Evolutionary conservation across 2,113 vertebrate genomes (phyloP), one percentile per base, ranked within the genome.

Genomic region (Centropristis striata): DNA sequence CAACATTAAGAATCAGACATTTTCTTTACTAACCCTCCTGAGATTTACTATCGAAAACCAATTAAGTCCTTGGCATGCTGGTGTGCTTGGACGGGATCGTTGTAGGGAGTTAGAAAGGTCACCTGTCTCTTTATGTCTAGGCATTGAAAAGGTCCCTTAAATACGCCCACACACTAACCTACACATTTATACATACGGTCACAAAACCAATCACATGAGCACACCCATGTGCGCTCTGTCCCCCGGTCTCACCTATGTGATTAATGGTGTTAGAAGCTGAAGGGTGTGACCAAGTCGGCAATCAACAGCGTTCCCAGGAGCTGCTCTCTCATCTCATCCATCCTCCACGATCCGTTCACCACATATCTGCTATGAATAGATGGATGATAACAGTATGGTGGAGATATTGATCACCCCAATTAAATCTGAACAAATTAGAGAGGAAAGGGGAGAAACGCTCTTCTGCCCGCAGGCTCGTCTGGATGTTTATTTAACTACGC

Each of bases 1-100:
- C 81, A 59, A 57, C 53, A 58, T 81, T 87, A 72, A 50, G 74
- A 76, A 47, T 70, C 58, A 53, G 51, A 69, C 66, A 23, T 73
- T 87, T 90, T 78, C 76, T 81, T 78, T 80, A 44, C 75, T 1
- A 60, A 61, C 58, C 36, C 88, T 65, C 25, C 61, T 66, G 66
- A 88, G 88, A 91, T 93, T 92, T 91, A 92, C 83, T 80, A 86
- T 90, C 58, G 32, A 92, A 93, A 91, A 85, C 87, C 76, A 92
- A 92, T 93, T 91, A 93, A 87, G 80, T 80, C 68, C 73, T 68
- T 69, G 75, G 63, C 46, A 6, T 51, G 80, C 79, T 67, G 18
- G 59, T 84, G 65, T 58, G 81, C 81, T 92, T 72, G 75, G 69
- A 61, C 68, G 80, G 68, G 76, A 86, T 51, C 36, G 42, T 85